phyloP scores from a whole-genome alignment of 2,888 invertebrate genomes.

The Drosophila demipolita region DNA sequence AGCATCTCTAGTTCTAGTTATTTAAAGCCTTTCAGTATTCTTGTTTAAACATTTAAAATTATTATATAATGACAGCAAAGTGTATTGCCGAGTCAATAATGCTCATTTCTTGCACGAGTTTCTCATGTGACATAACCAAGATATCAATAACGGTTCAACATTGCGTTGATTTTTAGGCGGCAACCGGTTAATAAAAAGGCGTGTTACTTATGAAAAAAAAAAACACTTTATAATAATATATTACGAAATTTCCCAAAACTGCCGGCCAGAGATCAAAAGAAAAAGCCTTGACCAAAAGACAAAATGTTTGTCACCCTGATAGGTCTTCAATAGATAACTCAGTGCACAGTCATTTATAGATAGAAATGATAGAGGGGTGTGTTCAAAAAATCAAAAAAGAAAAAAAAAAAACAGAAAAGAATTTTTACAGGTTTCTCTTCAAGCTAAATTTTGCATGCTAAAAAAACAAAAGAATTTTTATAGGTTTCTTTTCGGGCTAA shows the following conservation, averaged over 20 bases:
- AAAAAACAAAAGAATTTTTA: constrained; percentile 6
- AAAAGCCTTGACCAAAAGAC: constrained; percentile 60
- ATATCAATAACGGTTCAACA: constrained; percentile 31
- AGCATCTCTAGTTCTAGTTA: background rate
- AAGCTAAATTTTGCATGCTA: constrained; percentile 23
- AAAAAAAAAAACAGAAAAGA: background rate
- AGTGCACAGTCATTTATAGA: constrained; percentile 11
- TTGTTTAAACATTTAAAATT: background rate
- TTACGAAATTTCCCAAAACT: background rate
- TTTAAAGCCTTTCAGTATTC: background rate
- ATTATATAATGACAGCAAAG: background rate
- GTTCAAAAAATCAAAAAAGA: constrained; percentile 14
- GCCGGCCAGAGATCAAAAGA: constrained; percentile 42
- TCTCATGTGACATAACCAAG: constrained; percentile 21
- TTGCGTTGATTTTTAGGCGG: constrained; percentile 4
- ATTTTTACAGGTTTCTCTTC: constrained; percentile 20
- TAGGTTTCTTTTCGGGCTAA: constrained; percentile 15
- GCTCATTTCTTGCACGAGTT: background rate
- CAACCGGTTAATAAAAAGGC: constrained; percentile 48
- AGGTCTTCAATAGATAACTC: constrained; percentile 39
- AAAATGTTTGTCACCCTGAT: constrained; percentile 39
- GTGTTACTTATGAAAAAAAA: constrained; percentile 31
- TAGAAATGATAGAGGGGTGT: constrained; percentile 26
- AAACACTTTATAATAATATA: background rate
- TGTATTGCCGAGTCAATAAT: constrained; percentile 11